Evolutionary conservation across 2,797 vertebrate species (phyloP).

Genomic region (Pseudocheirus occidentalis): DNA sequence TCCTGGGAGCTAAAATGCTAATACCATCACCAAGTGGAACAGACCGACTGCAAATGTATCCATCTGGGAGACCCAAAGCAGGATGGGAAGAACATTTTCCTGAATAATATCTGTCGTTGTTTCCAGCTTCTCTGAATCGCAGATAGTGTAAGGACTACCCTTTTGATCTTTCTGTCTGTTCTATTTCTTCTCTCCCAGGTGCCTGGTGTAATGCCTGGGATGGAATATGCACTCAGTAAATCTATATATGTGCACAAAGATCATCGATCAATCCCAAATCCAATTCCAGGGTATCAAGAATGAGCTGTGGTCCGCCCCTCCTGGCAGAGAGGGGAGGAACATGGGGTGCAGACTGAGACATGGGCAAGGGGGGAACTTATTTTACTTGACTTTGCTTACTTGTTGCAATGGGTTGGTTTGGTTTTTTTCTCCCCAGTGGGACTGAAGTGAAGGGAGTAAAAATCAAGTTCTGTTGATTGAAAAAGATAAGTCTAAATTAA

Average conservation of each 20-base stretch:
- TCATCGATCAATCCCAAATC: neutral
- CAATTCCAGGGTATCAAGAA: neutral
- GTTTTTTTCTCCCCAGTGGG: neutral
- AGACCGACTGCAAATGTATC: slow-evolving; percentile 67
- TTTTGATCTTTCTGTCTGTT: neutral
- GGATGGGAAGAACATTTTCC: slow-evolving; percentile 62
- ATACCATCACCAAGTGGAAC: slow-evolving; percentile 38
- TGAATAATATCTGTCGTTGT: slow-evolving; percentile 50
- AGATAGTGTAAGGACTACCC: neutral
- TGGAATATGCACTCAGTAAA: neutral
- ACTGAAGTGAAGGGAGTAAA: neutral
- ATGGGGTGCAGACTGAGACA: neutral
- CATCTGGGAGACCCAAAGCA: slow-evolving; percentile 49
- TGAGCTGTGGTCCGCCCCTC: neutral
- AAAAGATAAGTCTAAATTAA: neutral
- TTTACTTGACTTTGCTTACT: neutral
- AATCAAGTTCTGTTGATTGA: neutral
- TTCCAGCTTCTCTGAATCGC: slow-evolving; percentile 52
- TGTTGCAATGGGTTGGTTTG: neutral
- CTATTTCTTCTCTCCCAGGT: neutral
- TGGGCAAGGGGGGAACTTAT: neutral
- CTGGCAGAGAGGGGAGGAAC: neutral
- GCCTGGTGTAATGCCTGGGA: neutral
- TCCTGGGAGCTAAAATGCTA: slow-evolving; percentile 70
- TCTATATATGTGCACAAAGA: neutral